Conservation (phyloP, 2,888 invertebrate species). For the Chelonus formosanus region DNA sequence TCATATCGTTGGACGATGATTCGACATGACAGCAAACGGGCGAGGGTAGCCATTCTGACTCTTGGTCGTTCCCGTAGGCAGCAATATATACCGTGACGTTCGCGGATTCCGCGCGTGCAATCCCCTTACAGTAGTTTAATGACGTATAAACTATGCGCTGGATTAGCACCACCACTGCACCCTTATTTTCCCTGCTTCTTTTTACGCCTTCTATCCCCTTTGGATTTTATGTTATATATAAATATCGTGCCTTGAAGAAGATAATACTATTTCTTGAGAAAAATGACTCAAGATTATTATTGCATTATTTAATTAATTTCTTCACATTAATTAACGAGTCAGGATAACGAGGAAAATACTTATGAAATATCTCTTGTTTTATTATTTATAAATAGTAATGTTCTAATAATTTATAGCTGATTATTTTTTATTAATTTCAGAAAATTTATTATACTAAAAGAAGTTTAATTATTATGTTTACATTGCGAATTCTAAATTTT, state of each 20-base stretch:
- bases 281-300: not conserved
- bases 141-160: slow-evolving; percentile 65
- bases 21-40: slow-evolving; percentile 61
- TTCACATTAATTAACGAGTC: not conserved
- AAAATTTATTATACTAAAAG: too few relatives aligned
- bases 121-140: slow-evolving; percentile 55
- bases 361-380: too few relatives aligned
- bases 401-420: too few relatives aligned
- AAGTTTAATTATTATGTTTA: too few relatives aligned
- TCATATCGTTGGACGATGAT: slow-evolving; percentile 62
- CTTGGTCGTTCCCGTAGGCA: slow-evolving; percentile 44
- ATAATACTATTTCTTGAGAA: slow-evolving; percentile 9
- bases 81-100: slow-evolving; percentile 61
- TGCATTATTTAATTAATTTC: not conserved
- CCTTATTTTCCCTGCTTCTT: not conserved
- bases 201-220: not conserved
- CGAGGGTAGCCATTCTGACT: slow-evolving; percentile 37
- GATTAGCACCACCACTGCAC: slow-evolving; percentile 55
- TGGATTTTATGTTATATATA: slow-evolving; percentile 2
- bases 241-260: not conserved
- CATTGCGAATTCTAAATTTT: too few relatives aligned
- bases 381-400: too few relatives aligned
- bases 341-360: too few relatives aligned
- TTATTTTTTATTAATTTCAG: too few relatives aligned
- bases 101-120: slow-evolving; percentile 62